These are phyloP conservation scores for Zaprionus kolodkinae DNA, from an alignment of 1,140 invertebrate genomes.

Conservation along the genomic window DNA sequence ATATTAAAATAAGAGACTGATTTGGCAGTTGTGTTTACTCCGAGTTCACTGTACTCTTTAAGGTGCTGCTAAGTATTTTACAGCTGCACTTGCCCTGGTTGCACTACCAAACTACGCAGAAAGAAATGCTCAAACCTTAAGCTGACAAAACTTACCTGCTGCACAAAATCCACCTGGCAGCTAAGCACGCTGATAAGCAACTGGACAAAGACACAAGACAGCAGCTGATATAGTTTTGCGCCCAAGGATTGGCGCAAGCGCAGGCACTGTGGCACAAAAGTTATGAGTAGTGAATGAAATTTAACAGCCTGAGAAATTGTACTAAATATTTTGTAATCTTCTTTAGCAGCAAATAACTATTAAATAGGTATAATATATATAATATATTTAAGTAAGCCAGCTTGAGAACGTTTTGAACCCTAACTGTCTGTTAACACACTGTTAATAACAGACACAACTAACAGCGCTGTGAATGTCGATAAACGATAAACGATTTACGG, in stretches of 20 bases:
- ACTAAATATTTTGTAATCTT: no score
- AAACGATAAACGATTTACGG: neutral
- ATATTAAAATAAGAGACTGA: neutral
- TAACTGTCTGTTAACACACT: neutral
- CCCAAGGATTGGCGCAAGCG: constrained; percentile 35
- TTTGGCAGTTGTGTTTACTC: neutral
- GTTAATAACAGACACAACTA: neutral
- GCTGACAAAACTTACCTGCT: constrained; percentile 13
- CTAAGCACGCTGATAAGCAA: constrained; percentile 37
- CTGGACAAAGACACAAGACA: constrained; percentile 13
- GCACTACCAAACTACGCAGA: constrained; percentile 16
- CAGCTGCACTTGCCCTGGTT: constrained; percentile 9
- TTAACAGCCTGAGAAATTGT: neutral
- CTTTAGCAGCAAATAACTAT: no score
- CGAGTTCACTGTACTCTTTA: neutral
- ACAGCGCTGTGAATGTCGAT: neutral
- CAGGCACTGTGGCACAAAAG: constrained; percentile 29
- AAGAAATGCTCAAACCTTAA: neutral
- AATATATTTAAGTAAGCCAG: neutral
- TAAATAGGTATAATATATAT: no score
- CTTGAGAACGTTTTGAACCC: neutral
- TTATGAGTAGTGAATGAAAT: neutral
- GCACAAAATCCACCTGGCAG: constrained; percentile 14
- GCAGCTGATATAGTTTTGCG: constrained; percentile 37
- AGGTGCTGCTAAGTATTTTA: neutral